phyloP scores from a whole-genome alignment of 1,140 invertebrate species.

The Leucophenga varia region DNA sequence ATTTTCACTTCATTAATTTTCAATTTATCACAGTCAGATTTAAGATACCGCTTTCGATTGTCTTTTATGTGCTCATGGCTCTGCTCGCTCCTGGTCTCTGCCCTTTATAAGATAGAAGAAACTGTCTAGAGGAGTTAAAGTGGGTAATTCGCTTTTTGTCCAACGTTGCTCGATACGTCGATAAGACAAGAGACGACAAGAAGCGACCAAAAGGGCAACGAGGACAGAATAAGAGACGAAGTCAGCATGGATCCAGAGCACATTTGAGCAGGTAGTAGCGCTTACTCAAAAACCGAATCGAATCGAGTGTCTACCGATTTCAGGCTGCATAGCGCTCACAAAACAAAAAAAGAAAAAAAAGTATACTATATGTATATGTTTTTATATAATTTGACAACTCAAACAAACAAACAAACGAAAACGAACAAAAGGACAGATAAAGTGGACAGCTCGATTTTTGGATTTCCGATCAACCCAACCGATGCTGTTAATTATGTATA shows the following conservation, averaged over 20 bases:
- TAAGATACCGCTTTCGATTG: slow-evolving; percentile 40
- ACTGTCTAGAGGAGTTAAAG: too few species aligned
- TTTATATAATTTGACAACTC: too few species aligned
- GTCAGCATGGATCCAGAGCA: slow-evolving; percentile 27
- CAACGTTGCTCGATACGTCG: slow-evolving; percentile 6
- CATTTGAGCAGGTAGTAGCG: slow-evolving; percentile 39
- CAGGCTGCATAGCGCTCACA: slow-evolving; percentile 2
- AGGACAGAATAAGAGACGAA: slow-evolving; percentile 6
- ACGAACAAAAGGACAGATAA: too few species aligned
- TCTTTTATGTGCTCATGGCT: too few species aligned
- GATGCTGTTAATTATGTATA: too few species aligned
- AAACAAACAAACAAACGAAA: too few species aligned
- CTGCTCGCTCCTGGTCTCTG: too few species aligned
- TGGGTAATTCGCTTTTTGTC: too few species aligned
- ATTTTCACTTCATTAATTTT: slow-evolving; percentile 58
- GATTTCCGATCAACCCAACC: too few species aligned
- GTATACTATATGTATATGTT: too few species aligned
- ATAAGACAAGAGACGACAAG: slow-evolving; percentile 4
- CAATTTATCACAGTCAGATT: slow-evolving; percentile 57
- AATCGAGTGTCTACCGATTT: slow-evolving; percentile 18
- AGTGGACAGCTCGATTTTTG: too few species aligned
- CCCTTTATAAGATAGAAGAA: background rate
- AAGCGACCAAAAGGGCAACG: slow-evolving; percentile 24
- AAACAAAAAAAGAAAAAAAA: slow-evolving; percentile 8
- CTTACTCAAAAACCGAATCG: slow-evolving; percentile 33